Conservation (phyloP, 2,797 vertebrate genomes). For the Paedocypris micromegethes region DNA sequence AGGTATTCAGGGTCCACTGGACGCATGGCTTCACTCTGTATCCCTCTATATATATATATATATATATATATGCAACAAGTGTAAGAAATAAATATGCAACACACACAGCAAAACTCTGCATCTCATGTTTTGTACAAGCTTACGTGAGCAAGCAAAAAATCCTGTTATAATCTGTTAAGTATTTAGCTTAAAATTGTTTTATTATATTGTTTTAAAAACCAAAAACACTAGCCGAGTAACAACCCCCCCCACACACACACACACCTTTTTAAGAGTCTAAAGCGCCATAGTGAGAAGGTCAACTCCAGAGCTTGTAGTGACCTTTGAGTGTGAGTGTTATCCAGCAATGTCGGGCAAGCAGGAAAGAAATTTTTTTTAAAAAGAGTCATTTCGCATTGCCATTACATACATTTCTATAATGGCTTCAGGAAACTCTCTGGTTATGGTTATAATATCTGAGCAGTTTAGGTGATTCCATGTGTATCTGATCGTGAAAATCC, state of each 20-base stretch:
- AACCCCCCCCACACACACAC: neutral
- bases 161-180: too few relatives aligned
- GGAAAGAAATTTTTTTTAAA: neutral
- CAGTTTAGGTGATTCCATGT: neutral
- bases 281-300: conserved; percentile 2
- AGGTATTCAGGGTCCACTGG: too few relatives aligned
- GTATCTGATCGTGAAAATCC: neutral
- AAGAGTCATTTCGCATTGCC: neutral
- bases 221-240: too few relatives aligned
- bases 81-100: too few relatives aligned
- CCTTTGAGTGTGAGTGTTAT: neutral
- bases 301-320: neutral
- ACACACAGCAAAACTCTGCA: too few relatives aligned
- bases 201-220: too few relatives aligned
- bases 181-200: too few relatives aligned
- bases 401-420: conserved; percentile 4
- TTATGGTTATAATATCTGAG: conserved; percentile 3
- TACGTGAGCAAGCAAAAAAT: too few relatives aligned
- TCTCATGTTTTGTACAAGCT: too few relatives aligned
- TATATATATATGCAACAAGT: too few relatives aligned
- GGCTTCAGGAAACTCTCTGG: conserved; percentile 14
- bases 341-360: neutral
- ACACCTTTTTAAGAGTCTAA: conserved; percentile 4
- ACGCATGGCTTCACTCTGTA: too few relatives aligned
- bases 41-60: too few relatives aligned